phyloP scores from a whole-genome alignment of 2,113 vertebrate species.

The Gambusia holbrooki region DNA sequence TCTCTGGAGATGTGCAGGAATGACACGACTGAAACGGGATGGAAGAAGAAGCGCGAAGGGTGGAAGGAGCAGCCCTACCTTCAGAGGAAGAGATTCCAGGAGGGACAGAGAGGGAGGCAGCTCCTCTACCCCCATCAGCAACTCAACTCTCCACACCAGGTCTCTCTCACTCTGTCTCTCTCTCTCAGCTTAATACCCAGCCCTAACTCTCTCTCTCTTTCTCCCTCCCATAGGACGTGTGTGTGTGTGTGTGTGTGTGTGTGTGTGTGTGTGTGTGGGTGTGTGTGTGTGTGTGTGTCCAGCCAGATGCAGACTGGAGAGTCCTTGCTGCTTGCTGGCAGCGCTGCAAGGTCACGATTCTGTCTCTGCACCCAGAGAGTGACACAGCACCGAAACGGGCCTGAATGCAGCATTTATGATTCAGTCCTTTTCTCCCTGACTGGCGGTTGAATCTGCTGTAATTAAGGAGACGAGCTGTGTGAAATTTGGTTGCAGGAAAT shows the following conservation, averaged over 20 bases:
- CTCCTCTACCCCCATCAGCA: constrained; percentile 35
- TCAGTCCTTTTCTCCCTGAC: neutral
- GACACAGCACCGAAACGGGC: neutral
- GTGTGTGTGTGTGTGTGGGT: too few relatives aligned
- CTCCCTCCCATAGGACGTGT: constrained; percentile 28
- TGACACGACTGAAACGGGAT: neutral
- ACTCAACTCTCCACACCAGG: constrained; percentile 32
- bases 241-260: too few relatives aligned
- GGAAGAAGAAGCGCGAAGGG: neutral
- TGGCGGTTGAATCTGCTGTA: constrained; percentile 2
- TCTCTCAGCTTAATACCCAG: constrained; percentile 40
- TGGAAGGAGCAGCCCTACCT: constrained; percentile 53
- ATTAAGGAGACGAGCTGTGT: constrained; percentile 17
- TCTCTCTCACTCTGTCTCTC: constrained; percentile 41
- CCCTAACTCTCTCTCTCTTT: constrained; percentile 29
- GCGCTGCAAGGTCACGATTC: constrained; percentile 79
- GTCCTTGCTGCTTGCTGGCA: constrained; percentile 43
- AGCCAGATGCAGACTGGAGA: too few relatives aligned
- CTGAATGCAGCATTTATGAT: too few relatives aligned
- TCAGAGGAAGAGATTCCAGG: constrained; percentile 21
- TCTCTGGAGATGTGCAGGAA: neutral
- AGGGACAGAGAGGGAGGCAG: constrained; percentile 44
- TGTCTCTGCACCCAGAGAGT: constrained; percentile 27
- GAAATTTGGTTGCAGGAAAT: too few relatives aligned
- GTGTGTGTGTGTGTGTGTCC: constrained; percentile 9